Evolutionary conservation across 2,113 vertebrate species (phyloP).

Genomic region (Ctenomys sociabilis): DNA sequence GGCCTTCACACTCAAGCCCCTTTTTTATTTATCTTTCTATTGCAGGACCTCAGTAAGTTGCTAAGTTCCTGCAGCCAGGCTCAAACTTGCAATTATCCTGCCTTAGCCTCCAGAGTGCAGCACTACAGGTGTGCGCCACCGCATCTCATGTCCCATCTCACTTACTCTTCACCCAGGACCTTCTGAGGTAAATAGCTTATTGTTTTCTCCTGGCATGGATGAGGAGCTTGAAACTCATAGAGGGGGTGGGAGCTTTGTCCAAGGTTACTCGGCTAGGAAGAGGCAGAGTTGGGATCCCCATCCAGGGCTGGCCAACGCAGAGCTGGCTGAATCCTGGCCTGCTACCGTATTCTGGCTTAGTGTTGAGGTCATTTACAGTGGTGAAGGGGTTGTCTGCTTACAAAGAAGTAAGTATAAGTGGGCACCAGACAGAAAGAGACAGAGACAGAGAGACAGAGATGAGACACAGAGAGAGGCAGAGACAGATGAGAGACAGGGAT

Average conservation of each 20-base stretch:
- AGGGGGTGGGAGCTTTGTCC: neutral
- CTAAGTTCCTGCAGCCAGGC: neutral
- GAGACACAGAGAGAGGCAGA: too few species aligned
- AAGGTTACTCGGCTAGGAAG: neutral
- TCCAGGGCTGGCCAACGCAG: neutral
- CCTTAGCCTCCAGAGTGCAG: neutral
- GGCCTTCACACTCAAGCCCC: neutral
- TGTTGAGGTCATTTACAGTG: neutral
- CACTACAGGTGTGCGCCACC: neutral
- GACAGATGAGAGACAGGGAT: too few species aligned
- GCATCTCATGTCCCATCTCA: neutral
- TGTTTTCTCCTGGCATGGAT: neutral
- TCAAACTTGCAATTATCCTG: neutral
- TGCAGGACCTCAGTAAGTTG: neutral
- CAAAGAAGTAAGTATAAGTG: neutral
- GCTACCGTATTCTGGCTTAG: neutral
- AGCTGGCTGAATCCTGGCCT: neutral
- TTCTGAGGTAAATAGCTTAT: neutral
- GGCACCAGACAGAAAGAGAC: too few species aligned
- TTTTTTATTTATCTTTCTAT: neutral
- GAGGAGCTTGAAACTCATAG: neutral
- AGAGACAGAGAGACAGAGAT: too few species aligned
- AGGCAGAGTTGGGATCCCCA: neutral
- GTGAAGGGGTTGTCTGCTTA: neutral
- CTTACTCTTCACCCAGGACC: neutral